Conservation (phyloP, 2,113 vertebrate species). For the Seriola dumerili region DNA sequence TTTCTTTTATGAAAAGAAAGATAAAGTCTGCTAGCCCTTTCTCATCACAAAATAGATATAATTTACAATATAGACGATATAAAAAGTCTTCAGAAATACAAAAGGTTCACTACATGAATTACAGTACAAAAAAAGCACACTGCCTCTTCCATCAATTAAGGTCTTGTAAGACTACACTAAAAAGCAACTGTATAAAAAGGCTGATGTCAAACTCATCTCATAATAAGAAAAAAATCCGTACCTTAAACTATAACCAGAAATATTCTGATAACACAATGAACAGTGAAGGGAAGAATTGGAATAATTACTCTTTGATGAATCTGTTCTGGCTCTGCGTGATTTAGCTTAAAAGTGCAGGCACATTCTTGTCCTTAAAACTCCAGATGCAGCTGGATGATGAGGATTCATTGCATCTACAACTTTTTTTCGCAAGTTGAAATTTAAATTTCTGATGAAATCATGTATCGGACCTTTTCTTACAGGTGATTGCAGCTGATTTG, state of each 20-base stretch:
- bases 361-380: constrained; percentile 24
- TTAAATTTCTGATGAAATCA: neutral
- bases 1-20: constrained; percentile 74
- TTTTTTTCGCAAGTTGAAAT: constrained; percentile 19
- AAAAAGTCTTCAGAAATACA: constrained; percentile 58
- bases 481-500: constrained; percentile 16
- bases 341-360: constrained; percentile 19
- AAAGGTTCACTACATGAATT: constrained; percentile 49
- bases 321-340: neutral
- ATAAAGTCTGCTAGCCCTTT: constrained; percentile 32
- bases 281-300: constrained; percentile 2
- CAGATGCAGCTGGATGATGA: constrained; percentile 10
- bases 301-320: constrained; percentile 28
- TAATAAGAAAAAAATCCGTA: constrained; percentile 20
- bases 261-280: constrained; percentile 14
- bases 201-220: constrained; percentile 10
- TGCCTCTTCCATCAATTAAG: constrained; percentile 21
- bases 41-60: constrained; percentile 72
- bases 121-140: constrained; percentile 53
- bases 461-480: neutral
- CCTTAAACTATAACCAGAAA: constrained; percentile 33
- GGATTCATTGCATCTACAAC: neutral
- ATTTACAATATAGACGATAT: constrained; percentile 71
- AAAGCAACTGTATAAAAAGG: constrained; percentile 39
- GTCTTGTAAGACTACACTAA: constrained; percentile 8